phyloP scores from a whole-genome alignment of 2,113 vertebrate genomes.

The Xiphophorus hellerii region DNA sequence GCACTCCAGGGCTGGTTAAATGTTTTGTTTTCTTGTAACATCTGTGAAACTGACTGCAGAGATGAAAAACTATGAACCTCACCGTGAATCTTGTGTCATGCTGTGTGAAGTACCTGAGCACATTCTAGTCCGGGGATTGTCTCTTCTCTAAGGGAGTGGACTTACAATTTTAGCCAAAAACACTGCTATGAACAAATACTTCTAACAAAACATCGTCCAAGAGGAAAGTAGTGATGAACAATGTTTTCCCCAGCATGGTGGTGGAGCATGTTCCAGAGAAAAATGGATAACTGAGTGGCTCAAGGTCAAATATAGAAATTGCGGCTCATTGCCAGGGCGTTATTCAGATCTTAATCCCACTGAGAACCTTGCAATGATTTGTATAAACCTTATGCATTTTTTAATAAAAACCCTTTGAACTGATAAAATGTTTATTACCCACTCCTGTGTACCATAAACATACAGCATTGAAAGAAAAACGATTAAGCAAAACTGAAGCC shows the following conservation, averaged over 20 bases:
- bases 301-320: neutral
- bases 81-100: neutral
- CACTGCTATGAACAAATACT: neutral
- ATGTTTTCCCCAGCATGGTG: neutral
- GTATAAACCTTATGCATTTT: neutral
- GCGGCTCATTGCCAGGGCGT: neutral
- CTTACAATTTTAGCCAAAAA: neutral
- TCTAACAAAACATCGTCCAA: neutral
- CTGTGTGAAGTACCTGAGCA: neutral
- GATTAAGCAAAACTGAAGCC: neutral
- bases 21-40: neutral
- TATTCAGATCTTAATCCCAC: neutral
- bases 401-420: neutral
- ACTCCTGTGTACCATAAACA: too few relatives aligned
- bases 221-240: neutral
- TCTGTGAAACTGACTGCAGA: neutral
- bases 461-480: neutral
- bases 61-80: neutral
- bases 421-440: neutral
- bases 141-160: too few relatives aligned
- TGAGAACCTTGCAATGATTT: neutral
- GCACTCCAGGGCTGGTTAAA: neutral
- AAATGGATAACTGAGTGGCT: neutral
- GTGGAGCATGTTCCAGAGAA: neutral
- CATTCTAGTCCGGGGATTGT: neutral